Percentiles rank a stretch among this genome's conserved stretches.
These are phyloP conservation scores for Opisthocomus hoazin DNA, from an alignment of 2,113 vertebrate species.

Conservation along the genomic window DNA sequence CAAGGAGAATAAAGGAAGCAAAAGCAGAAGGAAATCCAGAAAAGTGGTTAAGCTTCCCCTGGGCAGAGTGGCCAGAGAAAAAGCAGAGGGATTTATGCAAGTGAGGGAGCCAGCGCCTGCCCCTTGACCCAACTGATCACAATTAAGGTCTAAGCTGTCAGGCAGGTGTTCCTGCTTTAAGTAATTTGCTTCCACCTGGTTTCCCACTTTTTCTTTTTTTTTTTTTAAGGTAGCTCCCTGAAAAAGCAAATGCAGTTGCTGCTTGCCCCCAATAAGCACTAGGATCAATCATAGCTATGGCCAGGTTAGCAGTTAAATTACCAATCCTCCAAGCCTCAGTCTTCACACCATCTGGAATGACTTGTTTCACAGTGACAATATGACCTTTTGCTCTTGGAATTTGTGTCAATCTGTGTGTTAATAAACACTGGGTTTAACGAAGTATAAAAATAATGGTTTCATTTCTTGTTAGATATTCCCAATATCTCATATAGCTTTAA, in stretches of 20 bases:
- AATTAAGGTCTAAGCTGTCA: not conserved
- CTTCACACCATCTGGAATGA: not conserved
- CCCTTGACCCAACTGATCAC: rapidly evolving
- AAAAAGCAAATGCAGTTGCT: not conserved
- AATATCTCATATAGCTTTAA: not conserved
- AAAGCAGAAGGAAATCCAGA: not conserved
- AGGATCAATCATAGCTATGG: not conserved
- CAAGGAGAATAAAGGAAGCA: conserved; percentile 40
- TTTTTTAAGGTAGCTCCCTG: not conserved
- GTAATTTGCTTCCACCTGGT: not conserved
- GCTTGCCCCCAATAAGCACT: not conserved
- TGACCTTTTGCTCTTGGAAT: not conserved
- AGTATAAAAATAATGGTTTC: rapidly evolving
- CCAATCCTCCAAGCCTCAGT: not conserved
- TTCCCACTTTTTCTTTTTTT: not conserved
- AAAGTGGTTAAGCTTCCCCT: rapidly evolving
- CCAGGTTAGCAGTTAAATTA: not conserved
- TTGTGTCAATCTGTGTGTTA: not conserved
- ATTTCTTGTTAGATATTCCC: not conserved
- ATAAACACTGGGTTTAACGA: not conserved
- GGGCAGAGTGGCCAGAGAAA: rapidly evolving
- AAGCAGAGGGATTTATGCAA: rapidly evolving
- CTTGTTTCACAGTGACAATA: rapidly evolving
- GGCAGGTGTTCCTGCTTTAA: not conserved
- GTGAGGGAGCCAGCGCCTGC: rapidly evolving